Percentiles rank a stretch among this genome's conserved stretches.
phyloP scores from a whole-genome alignment of 2,113 vertebrate genomes.

The Cromileptes altivelis region DNA sequence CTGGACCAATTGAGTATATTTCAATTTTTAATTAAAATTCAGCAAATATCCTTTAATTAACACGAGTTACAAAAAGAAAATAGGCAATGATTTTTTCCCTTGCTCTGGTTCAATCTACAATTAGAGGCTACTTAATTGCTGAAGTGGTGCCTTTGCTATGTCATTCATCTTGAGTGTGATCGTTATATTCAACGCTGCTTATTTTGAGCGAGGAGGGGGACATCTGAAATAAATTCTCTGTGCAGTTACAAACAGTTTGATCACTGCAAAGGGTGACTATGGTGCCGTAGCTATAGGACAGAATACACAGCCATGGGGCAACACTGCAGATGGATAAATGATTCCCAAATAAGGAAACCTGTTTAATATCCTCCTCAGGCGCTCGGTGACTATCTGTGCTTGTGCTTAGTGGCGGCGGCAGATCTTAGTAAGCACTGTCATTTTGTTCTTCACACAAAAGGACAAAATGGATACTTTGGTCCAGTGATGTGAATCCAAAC shows the following conservation, averaged over 20 bases:
- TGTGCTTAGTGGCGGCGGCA: slow-evolving; percentile 41
- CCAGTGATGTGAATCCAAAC: slow-evolving; percentile 51
- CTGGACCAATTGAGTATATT: slow-evolving; percentile 43
- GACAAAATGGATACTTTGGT: slow-evolving; percentile 61
- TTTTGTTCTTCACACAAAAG: slow-evolving; percentile 56
- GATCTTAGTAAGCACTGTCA: slow-evolving; percentile 43
- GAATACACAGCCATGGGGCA: slow-evolving; percentile 31
- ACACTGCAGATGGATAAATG: slow-evolving; percentile 62
- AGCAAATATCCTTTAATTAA: slow-evolving; percentile 70
- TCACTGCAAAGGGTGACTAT: slow-evolving; percentile 30
- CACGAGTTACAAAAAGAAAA: slow-evolving; percentile 60
- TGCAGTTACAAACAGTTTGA: slow-evolving; percentile 33
- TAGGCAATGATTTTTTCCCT: slow-evolving; percentile 45
- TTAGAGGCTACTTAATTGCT: slow-evolving; percentile 68
- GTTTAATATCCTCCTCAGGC: slow-evolving; percentile 69
- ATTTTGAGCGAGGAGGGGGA: slow-evolving; percentile 13
- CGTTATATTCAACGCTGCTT: slow-evolving; percentile 13
- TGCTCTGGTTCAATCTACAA: slow-evolving; percentile 51
- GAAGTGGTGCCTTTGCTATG: slow-evolving; percentile 58
- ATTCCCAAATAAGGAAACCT: slow-evolving; percentile 60
- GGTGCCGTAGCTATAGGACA: slow-evolving; percentile 32
- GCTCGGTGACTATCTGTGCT: slow-evolving; percentile 46
- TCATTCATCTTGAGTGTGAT: slow-evolving; percentile 62
- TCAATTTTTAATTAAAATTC: slow-evolving; percentile 69
- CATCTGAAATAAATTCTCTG: slow-evolving; percentile 35